Conservation (phyloP, 2,113 vertebrate species). For the Drymodes brunneopygia region DNA sequence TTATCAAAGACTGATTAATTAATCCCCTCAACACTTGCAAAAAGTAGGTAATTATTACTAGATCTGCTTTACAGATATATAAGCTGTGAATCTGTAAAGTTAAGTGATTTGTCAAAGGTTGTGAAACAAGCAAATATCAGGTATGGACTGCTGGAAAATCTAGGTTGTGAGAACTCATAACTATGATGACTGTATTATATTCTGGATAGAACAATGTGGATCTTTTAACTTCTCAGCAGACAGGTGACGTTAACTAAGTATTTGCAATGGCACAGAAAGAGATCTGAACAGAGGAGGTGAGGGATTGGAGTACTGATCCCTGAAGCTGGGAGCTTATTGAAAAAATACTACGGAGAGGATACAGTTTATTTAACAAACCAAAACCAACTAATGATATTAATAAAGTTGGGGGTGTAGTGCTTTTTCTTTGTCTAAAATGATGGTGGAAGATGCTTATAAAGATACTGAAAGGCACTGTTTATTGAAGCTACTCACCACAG, state of each 20-base stretch:
- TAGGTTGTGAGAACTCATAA: not conserved
- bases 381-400: not conserved
- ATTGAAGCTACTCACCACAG: not conserved
- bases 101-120: not conserved
- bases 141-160: not conserved
- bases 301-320: not conserved
- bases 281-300: constrained; percentile 32
- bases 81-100: not conserved
- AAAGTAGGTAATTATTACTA: not conserved
- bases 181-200: not conserved
- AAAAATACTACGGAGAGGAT: not conserved
- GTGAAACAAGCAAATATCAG: not conserved
- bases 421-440: not conserved
- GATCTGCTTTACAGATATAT: not conserved
- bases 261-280: not conserved
- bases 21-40: not conserved
- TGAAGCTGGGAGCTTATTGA: not conserved
- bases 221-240: not conserved
- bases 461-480: not conserved
- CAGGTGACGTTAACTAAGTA: not conserved
- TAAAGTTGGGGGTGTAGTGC: not conserved
- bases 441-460: not conserved
- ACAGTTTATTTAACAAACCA: not conserved
- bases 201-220: not conserved
- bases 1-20: not conserved